Conservation (phyloP, 2,888 invertebrate genomes). For the Aphrophora alni region DNA sequence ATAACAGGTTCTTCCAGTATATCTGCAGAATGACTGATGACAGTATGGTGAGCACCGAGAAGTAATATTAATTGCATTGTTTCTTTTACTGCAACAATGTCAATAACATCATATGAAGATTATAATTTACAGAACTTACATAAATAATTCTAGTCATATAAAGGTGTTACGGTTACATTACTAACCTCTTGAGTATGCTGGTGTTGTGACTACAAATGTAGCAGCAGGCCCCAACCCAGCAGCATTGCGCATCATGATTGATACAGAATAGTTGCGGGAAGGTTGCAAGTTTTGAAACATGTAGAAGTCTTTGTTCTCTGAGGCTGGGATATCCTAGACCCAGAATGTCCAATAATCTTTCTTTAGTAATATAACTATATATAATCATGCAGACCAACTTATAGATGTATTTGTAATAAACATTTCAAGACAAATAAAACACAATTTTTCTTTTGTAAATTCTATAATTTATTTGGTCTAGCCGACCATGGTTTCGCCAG, state of each 20-base stretch:
- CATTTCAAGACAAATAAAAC: too few species aligned
- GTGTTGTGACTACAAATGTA: slow-evolving; percentile 69
- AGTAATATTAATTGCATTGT: slow-evolving; percentile 73
- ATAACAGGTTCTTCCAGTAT: slow-evolving; percentile 72
- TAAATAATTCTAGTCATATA: background rate
- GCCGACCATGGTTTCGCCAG: too few species aligned
- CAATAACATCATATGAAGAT: slow-evolving; percentile 20
- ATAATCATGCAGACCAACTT: background rate
- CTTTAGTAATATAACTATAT: background rate
- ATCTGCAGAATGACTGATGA: slow-evolving; percentile 71
- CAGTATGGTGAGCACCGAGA: slow-evolving; percentile 70
- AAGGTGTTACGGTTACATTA: too few species aligned
- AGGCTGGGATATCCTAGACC: slow-evolving; percentile 74
- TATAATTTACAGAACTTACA: slow-evolving; percentile 2
- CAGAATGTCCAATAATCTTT: slow-evolving; percentile 15
- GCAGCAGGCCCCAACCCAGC: slow-evolving; percentile 80
- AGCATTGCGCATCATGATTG: slow-evolving; percentile 79
- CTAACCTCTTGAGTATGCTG: slow-evolving; percentile 69
- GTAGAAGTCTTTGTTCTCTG: slow-evolving; percentile 72
- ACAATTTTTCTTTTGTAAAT: too few species aligned
- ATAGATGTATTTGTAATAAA: background rate
- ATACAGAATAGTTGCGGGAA: slow-evolving; percentile 76
- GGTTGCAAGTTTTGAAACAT: slow-evolving; percentile 78
- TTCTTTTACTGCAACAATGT: slow-evolving; percentile 64
- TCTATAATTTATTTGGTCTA: too few species aligned